Base-by-base conservation (phyloP, 1,140 invertebrate species). In the Pogonomyrmex californicus region DNA sequence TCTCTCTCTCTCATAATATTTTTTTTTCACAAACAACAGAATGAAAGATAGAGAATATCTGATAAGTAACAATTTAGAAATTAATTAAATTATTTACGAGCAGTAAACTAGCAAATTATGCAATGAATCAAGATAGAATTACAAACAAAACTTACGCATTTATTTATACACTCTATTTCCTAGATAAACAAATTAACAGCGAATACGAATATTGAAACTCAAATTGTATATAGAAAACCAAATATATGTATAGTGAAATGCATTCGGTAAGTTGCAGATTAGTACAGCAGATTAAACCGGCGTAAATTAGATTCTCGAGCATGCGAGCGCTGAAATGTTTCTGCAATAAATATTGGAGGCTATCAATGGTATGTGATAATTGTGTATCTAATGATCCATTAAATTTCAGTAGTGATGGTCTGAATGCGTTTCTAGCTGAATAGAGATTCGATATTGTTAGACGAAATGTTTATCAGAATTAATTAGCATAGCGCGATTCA, bases 331-430 rank as follows among this genome's bases (percentile, higher is more conserved):
- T 47, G 79, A 62, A 75, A 62, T 47, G 79, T 83, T 83, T 75
- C 68, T 62, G 41, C 14, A 62, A 60, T 75, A 83, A 83, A 83
- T 83, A 83, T 73, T 49, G 54, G 17, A 49, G 3, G 30, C n/a
- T 75, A 44, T 36, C 54, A 47, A 38, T 75, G 14, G 30, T 54
- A 81, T 14, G 41, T 38, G n/a, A 83, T 83, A 73, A 83, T 75
- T 68, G 44, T 56, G n/a, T 30, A 38, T 12, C 41, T 83, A 83
- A 83, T 75, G 79, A 83, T 73, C 54, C 79, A 60, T 83, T 83
- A 83, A 83, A 83, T 83, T 82, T 83, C 60, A 41, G 47, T 73
- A 73, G 5, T 17, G 66, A 9, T 30, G n/a, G n/a, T 7, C 23
- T n/a, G 30, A 83, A 75, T 49, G 38, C 47, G 56, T 54, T 83